These are phyloP conservation scores for Ceratina japonica DNA, from an alignment of 1,140 invertebrate genomes.

Conservation along the genomic window DNA sequence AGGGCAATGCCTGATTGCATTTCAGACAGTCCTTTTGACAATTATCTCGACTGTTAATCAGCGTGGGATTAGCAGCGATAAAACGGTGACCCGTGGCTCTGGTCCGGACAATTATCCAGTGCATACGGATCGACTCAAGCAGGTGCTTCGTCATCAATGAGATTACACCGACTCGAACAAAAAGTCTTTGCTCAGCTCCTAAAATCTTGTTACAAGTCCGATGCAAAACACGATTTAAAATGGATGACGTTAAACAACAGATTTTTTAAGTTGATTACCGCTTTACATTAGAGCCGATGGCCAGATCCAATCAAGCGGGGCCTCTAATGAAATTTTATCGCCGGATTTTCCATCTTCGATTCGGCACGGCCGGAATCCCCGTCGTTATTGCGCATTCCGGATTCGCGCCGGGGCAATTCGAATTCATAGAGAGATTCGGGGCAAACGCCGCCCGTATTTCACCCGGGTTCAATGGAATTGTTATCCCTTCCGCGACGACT, in stretches of 20 bases:
- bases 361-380: neutral
- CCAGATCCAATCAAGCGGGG: neutral
- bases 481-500: neutral
- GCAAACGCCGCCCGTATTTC: conserved; percentile 3
- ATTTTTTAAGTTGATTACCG: conserved; percentile 23
- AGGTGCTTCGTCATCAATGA: conserved; percentile 33
- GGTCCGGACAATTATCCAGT: conserved; percentile 25
- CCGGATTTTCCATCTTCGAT: neutral
- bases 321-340: conserved; percentile 8
- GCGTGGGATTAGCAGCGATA: too few relatives aligned
- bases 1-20: too few relatives aligned
- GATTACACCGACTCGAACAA: conserved; percentile 22
- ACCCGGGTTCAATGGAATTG: neutral
- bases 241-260: conserved; percentile 18
- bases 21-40: too few relatives aligned
- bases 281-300: too few relatives aligned
- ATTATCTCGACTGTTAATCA: too few relatives aligned
- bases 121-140: neutral
- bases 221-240: conserved; percentile 21
- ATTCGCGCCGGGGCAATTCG: neutral
- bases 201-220: conserved; percentile 30
- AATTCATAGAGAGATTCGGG: neutral
- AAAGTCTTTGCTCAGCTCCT: neutral
- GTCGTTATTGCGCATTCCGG: neutral
- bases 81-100: too few relatives aligned